Conservation (phyloP, 2,797 vertebrate species). For the Scleropages formosus region DNA sequence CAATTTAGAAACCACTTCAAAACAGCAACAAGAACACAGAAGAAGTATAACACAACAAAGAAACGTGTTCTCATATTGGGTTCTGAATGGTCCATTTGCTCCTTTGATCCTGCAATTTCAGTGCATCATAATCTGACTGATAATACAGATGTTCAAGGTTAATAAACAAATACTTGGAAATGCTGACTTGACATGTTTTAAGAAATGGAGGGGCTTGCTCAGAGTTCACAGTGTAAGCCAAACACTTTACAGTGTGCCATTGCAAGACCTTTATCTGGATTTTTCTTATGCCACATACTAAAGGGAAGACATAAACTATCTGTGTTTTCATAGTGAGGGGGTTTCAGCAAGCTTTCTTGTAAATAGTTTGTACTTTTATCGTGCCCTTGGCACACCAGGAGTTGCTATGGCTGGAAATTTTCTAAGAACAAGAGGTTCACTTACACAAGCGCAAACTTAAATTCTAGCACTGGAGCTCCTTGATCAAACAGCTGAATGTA, state of each 20-base stretch:
- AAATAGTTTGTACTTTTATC: conserved; percentile 22
- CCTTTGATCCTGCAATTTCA: no score
- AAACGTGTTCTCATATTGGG: no score
- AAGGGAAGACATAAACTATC: conserved; percentile 32
- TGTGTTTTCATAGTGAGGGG: not conserved
- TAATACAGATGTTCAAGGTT: no score
- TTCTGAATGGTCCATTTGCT: no score
- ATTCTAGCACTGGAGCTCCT: conserved; percentile 13
- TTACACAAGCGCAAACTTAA: conserved; percentile 22
- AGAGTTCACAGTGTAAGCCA: not conserved
- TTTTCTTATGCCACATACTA: conserved; percentile 4
- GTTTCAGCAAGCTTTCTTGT: not conserved
- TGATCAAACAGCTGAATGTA: conserved; percentile 54
- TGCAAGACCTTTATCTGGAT: not conserved
- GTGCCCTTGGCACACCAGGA: conserved; percentile 13
- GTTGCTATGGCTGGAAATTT: conserved; percentile 36
- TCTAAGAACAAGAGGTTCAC: conserved; percentile 30
- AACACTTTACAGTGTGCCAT: not conserved
- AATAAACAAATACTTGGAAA: no score
- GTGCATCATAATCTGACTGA: no score
- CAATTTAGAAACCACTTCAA: not conserved
- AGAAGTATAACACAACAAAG: no score
- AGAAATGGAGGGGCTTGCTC: not conserved
- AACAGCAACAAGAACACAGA: no score
- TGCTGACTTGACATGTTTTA: not conserved